These are phyloP conservation scores for Hyperoodon ampullatus DNA, from an alignment of 2,113 vertebrate species.

Conservation along the genomic window DNA sequence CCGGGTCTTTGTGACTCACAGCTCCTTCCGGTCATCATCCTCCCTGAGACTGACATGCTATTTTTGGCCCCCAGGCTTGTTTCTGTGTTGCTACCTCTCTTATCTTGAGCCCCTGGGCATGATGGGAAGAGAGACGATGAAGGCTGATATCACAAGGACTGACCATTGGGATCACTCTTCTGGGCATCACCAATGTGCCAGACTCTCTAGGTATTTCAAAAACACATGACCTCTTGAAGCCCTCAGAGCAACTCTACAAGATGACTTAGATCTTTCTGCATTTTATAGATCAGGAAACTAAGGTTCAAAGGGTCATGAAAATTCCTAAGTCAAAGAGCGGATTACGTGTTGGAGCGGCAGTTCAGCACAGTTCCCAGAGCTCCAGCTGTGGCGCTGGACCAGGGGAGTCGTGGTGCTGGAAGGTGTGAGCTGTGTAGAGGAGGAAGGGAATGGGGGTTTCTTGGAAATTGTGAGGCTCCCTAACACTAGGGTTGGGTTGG, in stretches of 20 bases:
- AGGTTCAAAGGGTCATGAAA: not conserved
- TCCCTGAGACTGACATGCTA: not conserved
- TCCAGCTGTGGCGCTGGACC: not conserved
- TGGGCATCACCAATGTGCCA: not conserved
- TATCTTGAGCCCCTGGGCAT: not conserved
- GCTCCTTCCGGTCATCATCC: not conserved
- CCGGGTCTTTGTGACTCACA: not conserved
- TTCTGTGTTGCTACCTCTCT: not conserved
- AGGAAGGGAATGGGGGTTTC: not conserved
- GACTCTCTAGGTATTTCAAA: not conserved
- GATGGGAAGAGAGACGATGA: not conserved
- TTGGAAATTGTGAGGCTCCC: not conserved
- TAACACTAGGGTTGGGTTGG: not conserved
- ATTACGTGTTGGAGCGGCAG: not conserved
- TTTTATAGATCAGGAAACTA: not conserved
- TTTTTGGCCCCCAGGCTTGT: not conserved
- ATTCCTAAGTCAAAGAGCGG: not conserved
- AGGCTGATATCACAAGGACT: not conserved
- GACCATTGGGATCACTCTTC: not conserved
- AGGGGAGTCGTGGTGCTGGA: not conserved
- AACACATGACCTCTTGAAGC: not conserved
- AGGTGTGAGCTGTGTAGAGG: not conserved
- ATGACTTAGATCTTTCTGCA: not conserved
- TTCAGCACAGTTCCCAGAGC: not conserved
- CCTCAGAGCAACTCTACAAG: not conserved